Evolutionary conservation across 2,888 invertebrate genomes (phyloP), one percentile per base, ranked within the genome.

Genomic region (Cheilosia vernalis): DNA sequence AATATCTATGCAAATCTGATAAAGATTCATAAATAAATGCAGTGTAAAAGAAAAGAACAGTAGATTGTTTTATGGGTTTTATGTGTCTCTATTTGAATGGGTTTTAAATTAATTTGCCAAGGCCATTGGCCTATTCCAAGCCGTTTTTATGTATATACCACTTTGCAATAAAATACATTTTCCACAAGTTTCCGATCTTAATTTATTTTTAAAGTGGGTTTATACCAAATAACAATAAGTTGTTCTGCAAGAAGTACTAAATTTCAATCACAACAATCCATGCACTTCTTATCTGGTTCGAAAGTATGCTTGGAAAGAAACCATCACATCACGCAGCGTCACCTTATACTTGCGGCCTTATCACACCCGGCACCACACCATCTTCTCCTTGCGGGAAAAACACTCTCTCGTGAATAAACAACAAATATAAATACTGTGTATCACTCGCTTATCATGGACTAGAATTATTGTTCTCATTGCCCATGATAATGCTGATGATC

Each of bases 391-490:
- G 64, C 56, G 67, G 61, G 61, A 64, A 76, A 76, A 53, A 72
- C 51, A 56, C 42, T 27, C 67, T 78, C 79, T 73, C 79, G 19
- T 67, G 15, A 42, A 69, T 69, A 84, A 79, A 79, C 58, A 79
- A 74, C 44, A 69, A 84, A 64, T 74, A 69, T 47, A 63, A 64
- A 73, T 37, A 74, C 55, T 42, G 56, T 60, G 69, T 73, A 73
- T 72, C 69, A 69, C 60, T 55, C 47, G 37, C 69, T 78, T 69
- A 69, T 61, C 78, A 56, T 49, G 33, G 33, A 60, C 24, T 56
- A 30, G 19, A 40, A 51, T 21, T 44, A 51, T 30, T 44, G 42
- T 33, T 69, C 60, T 47, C 53, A 55, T 47, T 73, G 53, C 53
- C 17, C n/a, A 6, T 6, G 56, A 64, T 53, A 24, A 66, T 67